Percentiles rank a stretch among this genome's conserved stretches.
Evolutionary conservation across 2,113 vertebrate genomes (phyloP).

Genomic region (Nanorana parkeri): DNA sequence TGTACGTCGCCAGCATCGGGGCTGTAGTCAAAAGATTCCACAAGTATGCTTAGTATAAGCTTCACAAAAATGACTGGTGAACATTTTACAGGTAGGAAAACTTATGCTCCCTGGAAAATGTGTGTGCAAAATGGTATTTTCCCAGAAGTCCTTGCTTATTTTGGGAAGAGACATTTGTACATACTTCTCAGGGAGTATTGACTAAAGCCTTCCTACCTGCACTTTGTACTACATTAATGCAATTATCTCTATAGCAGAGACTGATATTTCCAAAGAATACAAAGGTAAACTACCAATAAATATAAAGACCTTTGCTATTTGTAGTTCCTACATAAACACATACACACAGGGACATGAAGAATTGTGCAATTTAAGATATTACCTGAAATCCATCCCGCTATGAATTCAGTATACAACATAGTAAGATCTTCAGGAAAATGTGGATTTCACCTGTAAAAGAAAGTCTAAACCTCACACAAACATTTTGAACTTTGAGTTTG

Average conservation of each 20-base stretch:
- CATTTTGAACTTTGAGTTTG: conserved; percentile 33
- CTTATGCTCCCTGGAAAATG: too few species aligned
- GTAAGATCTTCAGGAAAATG: not conserved
- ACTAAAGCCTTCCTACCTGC: too few species aligned
- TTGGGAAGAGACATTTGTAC: too few species aligned
- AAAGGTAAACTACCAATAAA: not conserved
- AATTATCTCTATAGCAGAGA: not conserved
- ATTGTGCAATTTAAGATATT: not conserved
- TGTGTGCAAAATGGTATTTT: too few species aligned
- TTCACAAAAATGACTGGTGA: too few species aligned
- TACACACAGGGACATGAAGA: not conserved
- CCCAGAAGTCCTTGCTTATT: too few species aligned
- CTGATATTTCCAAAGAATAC: not conserved
- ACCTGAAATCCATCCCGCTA: conserved; percentile 54
- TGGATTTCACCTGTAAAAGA: not conserved
- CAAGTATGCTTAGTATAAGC: too few species aligned
- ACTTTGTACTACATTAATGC: too few species aligned
- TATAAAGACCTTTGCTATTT: not conserved
- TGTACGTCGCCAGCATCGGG: too few species aligned
- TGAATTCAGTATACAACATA: conserved; percentile 44
- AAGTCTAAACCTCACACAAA: not conserved
- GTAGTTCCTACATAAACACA: not conserved
- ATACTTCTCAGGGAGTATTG: too few species aligned
- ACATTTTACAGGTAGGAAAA: too few species aligned
- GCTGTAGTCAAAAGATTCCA: too few species aligned